Base-by-base conservation (phyloP, 2,888 invertebrate species). In the Papilio gigon region DNA sequence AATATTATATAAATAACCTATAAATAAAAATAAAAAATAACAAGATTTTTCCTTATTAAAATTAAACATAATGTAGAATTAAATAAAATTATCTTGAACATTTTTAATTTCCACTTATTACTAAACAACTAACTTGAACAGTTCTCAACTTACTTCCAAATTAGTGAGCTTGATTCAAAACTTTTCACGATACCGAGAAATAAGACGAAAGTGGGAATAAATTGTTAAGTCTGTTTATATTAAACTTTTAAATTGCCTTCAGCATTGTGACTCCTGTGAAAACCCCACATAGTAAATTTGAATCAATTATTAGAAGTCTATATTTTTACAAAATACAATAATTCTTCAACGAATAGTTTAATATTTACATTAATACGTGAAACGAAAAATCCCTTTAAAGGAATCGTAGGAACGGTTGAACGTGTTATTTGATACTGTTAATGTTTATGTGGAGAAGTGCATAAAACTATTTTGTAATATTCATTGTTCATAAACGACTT, bases 61-160 rank as follows among this genome's bases (percentile, higher is more conserved):
- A 17, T 42, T 42, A 42, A 42, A 42, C 6, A 6, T 42, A 17
- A 17, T 17, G 5, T 44, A 44, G 17, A 11, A 20, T 53, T n/a
- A 14, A n/a, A 53, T n/a, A 53, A n/a, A 61, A 61, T 61, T 25
- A 61, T 40, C 9, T 22, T 40, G 5, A 40, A 61, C 25, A 6
- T 12, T 40, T 60, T 40, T 40, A 22, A 40, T 60, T 8, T 60
- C 12, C 11, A 20, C 20, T 58, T 35, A 59, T 40, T 61, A 17
- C 20, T 27, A 20, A 40, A 30, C 27, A 61, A 61, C 9, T 17
- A 61, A 61, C 44, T 61, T 56, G n/a, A 27, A 30, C 17, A 30
- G 53, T 56, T 60, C 47, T 60, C 35, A 59, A 66, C 37, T 66
- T 37, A 66, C 66, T 66, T 60, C 50, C n/a, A 47, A 66, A 44